These are phyloP conservation scores for Lophotis ruficrista DNA, from an alignment of 2,113 vertebrate species.

Conservation along the genomic window DNA sequence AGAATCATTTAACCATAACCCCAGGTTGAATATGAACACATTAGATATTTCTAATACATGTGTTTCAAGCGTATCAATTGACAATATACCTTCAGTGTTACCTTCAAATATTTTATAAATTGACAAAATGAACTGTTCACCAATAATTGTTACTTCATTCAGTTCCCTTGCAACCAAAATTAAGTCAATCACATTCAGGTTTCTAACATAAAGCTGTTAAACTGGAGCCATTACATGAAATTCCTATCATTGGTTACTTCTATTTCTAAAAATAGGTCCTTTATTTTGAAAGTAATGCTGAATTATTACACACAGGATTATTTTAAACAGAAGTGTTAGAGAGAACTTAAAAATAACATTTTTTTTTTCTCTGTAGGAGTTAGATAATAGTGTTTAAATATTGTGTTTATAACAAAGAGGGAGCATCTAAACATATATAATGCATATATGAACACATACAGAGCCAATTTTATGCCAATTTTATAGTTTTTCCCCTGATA, in stretches of 20 bases:
- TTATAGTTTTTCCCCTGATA: not conserved
- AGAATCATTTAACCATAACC: not conserved
- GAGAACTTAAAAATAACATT: not conserved
- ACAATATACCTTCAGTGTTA: not conserved
- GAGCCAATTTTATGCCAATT: not conserved
- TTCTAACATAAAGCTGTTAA: not conserved
- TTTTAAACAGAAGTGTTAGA: not conserved
- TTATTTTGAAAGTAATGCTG: not conserved
- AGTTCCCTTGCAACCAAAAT: not conserved
- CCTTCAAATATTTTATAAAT: not conserved
- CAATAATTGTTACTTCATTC: not conserved
- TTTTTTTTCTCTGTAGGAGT: not conserved
- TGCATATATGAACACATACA: not conserved
- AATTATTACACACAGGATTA: not conserved
- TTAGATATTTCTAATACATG: fast-evolving
- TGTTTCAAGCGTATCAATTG: not conserved
- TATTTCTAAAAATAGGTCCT: not conserved
- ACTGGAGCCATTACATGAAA: not conserved
- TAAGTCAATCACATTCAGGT: not conserved
- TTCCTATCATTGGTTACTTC: not conserved
- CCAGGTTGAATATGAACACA: not conserved
- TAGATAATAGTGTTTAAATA: not conserved
- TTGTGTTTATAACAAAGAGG: not conserved
- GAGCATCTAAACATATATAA: not conserved
- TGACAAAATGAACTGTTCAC: not conserved